These are phyloP conservation scores for Heliconius congener DNA, from an alignment of 1,140 invertebrate species.

Conservation along the genomic window DNA sequence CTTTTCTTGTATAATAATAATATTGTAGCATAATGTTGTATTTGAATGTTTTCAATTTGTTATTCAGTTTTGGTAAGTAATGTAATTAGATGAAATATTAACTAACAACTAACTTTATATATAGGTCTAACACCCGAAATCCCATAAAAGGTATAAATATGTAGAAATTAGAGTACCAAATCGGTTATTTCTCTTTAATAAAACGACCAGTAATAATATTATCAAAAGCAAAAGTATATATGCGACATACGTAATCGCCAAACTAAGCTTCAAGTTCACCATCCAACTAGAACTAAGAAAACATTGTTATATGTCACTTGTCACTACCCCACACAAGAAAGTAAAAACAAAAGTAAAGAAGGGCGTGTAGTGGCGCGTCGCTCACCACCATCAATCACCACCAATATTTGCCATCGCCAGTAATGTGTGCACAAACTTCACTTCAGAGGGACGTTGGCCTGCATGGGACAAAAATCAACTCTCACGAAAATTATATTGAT, in stretches of 20 bases:
- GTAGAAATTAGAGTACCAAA: too few relatives aligned
- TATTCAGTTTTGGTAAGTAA: too few relatives aligned
- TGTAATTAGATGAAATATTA: too few relatives aligned
- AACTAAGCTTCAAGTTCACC: conserved; percentile 7
- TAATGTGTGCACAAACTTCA: conserved; percentile 77
- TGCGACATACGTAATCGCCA: neutral
- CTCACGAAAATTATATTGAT: conserved; percentile 81
- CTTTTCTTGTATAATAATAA: too few relatives aligned
- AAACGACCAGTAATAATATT: neutral
- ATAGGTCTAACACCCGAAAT: too few relatives aligned
- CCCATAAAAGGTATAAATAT: too few relatives aligned
- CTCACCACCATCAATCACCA: conserved; percentile 51
- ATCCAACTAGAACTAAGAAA: conserved; percentile 25
- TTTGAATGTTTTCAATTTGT: too few relatives aligned
- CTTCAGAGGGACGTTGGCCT: conserved; percentile 61
- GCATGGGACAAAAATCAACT: conserved; percentile 80
- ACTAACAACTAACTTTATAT: too few relatives aligned
- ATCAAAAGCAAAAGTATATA: neutral
- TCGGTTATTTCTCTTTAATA: too few relatives aligned
- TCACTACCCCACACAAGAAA: conserved; percentile 19
- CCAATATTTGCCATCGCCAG: conserved; percentile 77
- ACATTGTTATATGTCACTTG: conserved; percentile 6
- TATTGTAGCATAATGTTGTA: too few relatives aligned
- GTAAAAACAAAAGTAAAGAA: conserved; percentile 45
- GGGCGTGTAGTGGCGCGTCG: conserved; percentile 35